Evolutionary conservation across 2,797 vertebrate genomes (phyloP).

Genomic region (Ptychadena robeensis): DNA sequence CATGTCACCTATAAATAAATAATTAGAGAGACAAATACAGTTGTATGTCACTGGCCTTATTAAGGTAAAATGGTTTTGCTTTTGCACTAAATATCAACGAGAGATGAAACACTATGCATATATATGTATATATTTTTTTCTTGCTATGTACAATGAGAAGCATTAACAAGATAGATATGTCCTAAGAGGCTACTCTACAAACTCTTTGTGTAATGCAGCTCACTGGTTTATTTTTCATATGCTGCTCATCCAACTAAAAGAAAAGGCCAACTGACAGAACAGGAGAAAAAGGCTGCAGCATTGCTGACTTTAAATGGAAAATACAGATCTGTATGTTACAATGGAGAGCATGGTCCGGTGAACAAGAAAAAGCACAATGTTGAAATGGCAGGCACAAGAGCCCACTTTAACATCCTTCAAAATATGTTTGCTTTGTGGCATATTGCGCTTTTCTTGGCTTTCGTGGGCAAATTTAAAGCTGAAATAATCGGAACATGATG

Average conservation of each 20-base stretch:
- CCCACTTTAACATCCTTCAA: slow-evolving; percentile 46
- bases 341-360: slow-evolving; percentile 51
- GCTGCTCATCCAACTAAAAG: slow-evolving; percentile 60
- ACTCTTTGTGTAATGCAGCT: slow-evolving; percentile 59
- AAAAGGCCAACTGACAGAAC: slow-evolving; percentile 63
- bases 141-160: slow-evolving; percentile 24
- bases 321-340: slow-evolving; percentile 42
- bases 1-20: slow-evolving; percentile 71
- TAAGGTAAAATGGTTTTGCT: slow-evolving; percentile 68
- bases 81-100: slow-evolving; percentile 67
- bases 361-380: slow-evolving; percentile 64
- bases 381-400: slow-evolving; percentile 43
- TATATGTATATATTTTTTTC: slow-evolving; percentile 56
- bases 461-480: slow-evolving; percentile 39
- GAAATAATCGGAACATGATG: slow-evolving; percentile 48
- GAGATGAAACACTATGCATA: slow-evolving; percentile 56
- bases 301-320: slow-evolving; percentile 63
- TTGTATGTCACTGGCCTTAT: slow-evolving; percentile 67
- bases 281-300: slow-evolving; percentile 39
- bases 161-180: slow-evolving; percentile 65
- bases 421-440: slow-evolving; percentile 43
- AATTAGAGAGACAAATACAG: slow-evolving; percentile 69
- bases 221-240: slow-evolving; percentile 65
- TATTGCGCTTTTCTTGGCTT: slow-evolving; percentile 21
- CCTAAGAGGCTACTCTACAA: slow-evolving; percentile 59